phyloP scores from a whole-genome alignment of 2,113 vertebrate species.

The Butastur rufipennis region DNA sequence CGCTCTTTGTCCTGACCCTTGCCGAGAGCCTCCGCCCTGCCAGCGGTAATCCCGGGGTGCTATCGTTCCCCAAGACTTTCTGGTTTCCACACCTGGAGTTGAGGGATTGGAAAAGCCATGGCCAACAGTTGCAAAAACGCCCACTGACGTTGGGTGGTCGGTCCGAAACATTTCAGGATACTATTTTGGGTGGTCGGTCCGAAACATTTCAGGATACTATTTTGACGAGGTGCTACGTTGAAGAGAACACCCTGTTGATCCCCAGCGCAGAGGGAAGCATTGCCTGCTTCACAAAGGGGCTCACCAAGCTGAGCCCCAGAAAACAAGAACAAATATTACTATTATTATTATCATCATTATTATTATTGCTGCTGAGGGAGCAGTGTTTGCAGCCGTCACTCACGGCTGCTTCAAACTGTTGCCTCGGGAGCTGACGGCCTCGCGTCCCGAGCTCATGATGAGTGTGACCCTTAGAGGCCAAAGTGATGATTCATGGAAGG shows the following conservation, averaged over 20 bases:
- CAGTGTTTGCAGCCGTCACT: neutral
- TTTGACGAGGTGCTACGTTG: neutral
- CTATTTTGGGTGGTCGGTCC: neutral
- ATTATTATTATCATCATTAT: neutral
- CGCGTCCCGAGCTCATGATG: accelerated
- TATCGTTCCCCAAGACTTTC: neutral
- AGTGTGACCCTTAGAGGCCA: neutral
- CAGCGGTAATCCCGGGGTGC: neutral
- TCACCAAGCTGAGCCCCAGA: neutral
- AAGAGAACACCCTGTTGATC: neutral
- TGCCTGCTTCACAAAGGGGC: neutral
- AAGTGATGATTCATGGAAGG: neutral
- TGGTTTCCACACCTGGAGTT: neutral
- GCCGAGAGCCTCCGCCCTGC: neutral
- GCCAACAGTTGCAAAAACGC: neutral
- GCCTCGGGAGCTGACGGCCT: neutral
- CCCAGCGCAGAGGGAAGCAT: neutral
- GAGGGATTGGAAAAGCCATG: neutral
- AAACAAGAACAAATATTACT: neutral
- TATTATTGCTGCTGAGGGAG: neutral
- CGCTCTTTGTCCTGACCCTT: neutral
- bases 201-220: neutral
- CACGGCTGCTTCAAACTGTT: neutral
- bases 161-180: neutral
- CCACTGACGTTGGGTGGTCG: neutral